Percentiles rank a stretch among this genome's conserved stretches.
Conservation (phyloP, 2,888 invertebrate genomes). For the Tiliacea aurago region DNA sequence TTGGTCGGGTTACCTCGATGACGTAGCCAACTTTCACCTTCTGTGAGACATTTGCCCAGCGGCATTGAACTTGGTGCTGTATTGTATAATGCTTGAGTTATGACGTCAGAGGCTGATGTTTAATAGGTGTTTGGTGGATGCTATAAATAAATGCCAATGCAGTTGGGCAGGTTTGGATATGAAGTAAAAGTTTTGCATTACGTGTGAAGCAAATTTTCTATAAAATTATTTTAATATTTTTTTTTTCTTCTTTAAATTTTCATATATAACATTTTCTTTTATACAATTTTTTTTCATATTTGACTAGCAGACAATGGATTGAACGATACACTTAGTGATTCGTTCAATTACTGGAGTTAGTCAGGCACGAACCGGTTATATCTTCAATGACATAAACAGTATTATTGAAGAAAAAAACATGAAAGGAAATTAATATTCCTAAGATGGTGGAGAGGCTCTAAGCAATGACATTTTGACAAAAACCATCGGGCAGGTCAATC, state of each 20-base stretch:
- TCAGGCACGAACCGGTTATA: not conserved
- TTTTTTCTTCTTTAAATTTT: not conserved
- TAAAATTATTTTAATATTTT: too few species aligned
- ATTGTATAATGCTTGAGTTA: conserved; percentile 66
- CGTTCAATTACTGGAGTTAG: too few species aligned
- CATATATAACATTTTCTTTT: too few species aligned
- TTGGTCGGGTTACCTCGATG: conserved; percentile 68
- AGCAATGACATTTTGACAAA: not conserved
- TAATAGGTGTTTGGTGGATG: not conserved
- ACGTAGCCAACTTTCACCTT: conserved; percentile 81
- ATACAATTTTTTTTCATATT: too few species aligned
- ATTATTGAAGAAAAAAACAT: too few species aligned
- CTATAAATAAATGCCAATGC: conserved; percentile 5
- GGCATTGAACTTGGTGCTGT: conserved; percentile 83
- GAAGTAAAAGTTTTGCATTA: conserved; percentile 19
- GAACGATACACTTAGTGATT: too few species aligned
- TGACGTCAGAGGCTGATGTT: conserved; percentile 57
- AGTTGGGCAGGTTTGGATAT: not conserved
- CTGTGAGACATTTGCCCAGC: conserved; percentile 76
- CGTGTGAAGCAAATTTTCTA: not conserved
- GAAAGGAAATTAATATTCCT: too few species aligned
- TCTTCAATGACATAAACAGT: not conserved
- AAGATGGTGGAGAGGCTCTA: too few species aligned
- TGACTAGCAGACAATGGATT: too few species aligned
- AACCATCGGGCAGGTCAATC: not conserved